Base-by-base conservation (phyloP, 2,888 invertebrate species). In the Eristalis pertinax region DNA sequence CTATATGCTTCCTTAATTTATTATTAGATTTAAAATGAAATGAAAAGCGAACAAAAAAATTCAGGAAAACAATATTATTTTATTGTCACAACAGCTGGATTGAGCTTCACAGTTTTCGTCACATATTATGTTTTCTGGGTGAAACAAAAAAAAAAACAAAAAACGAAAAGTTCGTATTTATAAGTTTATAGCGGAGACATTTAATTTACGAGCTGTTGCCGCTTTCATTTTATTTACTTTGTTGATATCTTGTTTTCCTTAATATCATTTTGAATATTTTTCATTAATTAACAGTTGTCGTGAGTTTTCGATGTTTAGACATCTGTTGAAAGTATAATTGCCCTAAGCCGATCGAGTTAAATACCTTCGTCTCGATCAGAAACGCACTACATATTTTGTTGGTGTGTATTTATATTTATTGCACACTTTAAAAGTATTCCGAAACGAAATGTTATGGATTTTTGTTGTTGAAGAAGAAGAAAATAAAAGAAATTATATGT, bases 61-160 rank as follows among this genome's bases (percentile, higher is more conserved):
- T 60, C 24, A 56, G 8, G 22, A 24, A 63, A 68, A 70, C 26
- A 24, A 29, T 70, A 70, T 43, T 70, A 58, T 60, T 76, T 82
- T 77, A 67, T 38, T 82, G 77, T 82, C 80, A 60, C 77, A 77
- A 60, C 77, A 77, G 65, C 82, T 82, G 62, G 74, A 64, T 68
- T 41, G 41, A n/a, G 74, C 35, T 68, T n/a, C 50, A 68, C 15
- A 56, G 41, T 68, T 81, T 81, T 75, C 50, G 56, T 80, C 68
- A 80, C 32, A 50, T 22, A 22, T 56, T 41, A 11, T 19, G n/a
- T 64, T 69, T 77, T 24, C 19, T 56, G 4, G 35, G 41, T n/a
- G 38, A 38, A 38, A 13, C 1, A 38, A 38, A 38, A 1, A 11
- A 38, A 38, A 38, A 11, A 41, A 65, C 13, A 38, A 38, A 1